Percentiles rank a stretch among this genome's conserved stretches.
Evolutionary conservation across 2,888 invertebrate species (phyloP).

Genomic region (Trachelus tabidus): DNA sequence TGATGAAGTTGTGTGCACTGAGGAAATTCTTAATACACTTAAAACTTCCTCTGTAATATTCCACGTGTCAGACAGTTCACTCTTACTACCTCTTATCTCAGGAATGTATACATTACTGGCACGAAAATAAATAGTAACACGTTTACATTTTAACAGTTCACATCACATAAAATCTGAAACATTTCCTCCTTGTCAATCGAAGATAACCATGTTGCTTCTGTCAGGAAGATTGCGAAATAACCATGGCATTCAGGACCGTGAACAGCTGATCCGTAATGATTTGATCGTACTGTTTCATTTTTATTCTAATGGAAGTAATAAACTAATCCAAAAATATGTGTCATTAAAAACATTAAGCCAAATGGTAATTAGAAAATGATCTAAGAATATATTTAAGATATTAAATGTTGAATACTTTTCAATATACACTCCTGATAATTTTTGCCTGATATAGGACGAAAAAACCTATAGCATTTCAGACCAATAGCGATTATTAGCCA

Average conservation of each 20-base stretch:
- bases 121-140: background rate
- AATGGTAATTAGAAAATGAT: background rate
- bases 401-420: background rate
- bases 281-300: background rate
- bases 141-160: background rate
- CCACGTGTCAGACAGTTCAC: background rate
- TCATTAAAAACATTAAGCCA: background rate
- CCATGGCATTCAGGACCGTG: background rate
- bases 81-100: background rate
- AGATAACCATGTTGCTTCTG: background rate
- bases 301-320: background rate
- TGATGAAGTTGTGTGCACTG: conserved; percentile 25
- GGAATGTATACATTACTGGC: background rate
- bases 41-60: background rate
- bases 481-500: background rate
- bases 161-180: background rate
- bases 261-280: background rate
- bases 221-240: background rate
- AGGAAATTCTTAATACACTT: background rate
- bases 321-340: background rate
- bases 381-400: background rate
- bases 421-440: background rate
- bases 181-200: background rate
- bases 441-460: background rate
- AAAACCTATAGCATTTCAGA: background rate